Evolutionary conservation across 2,797 vertebrate species (phyloP).

Genomic region (Pangasius mekongensis): DNA sequence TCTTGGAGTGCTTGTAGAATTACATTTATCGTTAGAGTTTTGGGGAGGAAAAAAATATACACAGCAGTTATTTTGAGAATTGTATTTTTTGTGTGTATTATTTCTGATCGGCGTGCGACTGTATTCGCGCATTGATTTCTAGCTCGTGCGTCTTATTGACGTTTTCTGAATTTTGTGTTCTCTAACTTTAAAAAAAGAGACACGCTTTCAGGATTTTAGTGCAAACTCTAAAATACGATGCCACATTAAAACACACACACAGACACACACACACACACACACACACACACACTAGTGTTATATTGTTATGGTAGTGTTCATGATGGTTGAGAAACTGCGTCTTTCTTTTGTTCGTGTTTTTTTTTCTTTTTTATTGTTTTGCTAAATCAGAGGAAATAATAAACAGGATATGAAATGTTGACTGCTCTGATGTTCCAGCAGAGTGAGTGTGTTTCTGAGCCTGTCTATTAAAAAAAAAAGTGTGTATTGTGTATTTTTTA

Average conservation of each 20-base stretch:
- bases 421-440: not conserved
- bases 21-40: not conserved
- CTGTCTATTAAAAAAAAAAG: not conserved
- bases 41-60: not conserved
- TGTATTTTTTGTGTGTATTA: not conserved
- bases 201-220: not conserved
- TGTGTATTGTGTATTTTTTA: constrained; percentile 4
- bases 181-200: not conserved
- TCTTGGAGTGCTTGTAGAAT: not conserved
- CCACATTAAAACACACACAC: not conserved
- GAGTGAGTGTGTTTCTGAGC: not conserved
- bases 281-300: not conserved
- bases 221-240: not conserved
- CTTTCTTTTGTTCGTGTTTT: constrained; percentile 7
- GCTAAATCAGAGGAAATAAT: not conserved
- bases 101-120: not conserved
- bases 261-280: not conserved
- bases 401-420: not conserved
- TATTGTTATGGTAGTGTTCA: not conserved
- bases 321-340: not conserved
- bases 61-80: not conserved
- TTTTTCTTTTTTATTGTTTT: not conserved
- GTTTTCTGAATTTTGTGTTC: not conserved
- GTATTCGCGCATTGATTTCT: not conserved
- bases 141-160: no score